phyloP scores from a whole-genome alignment of 2,113 vertebrate genomes.

The Chionomys nivalis region DNA sequence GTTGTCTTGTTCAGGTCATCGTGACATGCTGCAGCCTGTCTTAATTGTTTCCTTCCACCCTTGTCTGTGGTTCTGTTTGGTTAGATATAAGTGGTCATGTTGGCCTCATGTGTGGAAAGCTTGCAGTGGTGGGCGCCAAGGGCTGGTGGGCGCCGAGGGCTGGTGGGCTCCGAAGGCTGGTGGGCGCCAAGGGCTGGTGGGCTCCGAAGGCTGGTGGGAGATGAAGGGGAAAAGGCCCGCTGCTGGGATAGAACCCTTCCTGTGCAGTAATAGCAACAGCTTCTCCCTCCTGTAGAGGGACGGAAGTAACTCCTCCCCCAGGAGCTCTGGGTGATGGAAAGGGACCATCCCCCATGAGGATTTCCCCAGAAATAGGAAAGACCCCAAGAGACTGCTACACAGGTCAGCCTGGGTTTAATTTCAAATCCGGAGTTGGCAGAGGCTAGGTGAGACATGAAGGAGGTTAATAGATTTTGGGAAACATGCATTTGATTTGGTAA shows the following conservation, averaged over 20 bases:
- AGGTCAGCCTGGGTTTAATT: not conserved
- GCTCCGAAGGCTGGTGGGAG: not conserved
- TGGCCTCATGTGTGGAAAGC: not conserved
- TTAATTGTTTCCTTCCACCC: not conserved
- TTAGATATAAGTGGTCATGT: not conserved
- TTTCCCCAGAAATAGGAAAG: not conserved
- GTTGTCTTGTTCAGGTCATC: slow-evolving; percentile 1
- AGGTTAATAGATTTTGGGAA: not conserved
- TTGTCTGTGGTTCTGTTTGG: not conserved
- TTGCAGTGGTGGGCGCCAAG: not conserved
- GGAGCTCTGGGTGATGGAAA: not conserved
- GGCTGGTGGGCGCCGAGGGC: not conserved
- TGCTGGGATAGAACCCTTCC: too few species aligned
- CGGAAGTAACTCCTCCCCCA: not conserved
- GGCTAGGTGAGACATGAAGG: not conserved
- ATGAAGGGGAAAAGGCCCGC: not conserved
- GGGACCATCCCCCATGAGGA: not conserved
- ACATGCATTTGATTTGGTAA: slow-evolving; percentile 18
- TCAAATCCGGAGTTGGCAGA: not conserved
- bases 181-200: not conserved
- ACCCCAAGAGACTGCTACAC: not conserved
- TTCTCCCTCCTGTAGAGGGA: not conserved
- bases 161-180: too few species aligned
- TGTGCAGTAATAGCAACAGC: not conserved
- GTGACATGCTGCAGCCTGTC: slow-evolving; percentile 24